Conservation (phyloP, 2,888 invertebrate genomes). For the Cantharis rufa region DNA sequence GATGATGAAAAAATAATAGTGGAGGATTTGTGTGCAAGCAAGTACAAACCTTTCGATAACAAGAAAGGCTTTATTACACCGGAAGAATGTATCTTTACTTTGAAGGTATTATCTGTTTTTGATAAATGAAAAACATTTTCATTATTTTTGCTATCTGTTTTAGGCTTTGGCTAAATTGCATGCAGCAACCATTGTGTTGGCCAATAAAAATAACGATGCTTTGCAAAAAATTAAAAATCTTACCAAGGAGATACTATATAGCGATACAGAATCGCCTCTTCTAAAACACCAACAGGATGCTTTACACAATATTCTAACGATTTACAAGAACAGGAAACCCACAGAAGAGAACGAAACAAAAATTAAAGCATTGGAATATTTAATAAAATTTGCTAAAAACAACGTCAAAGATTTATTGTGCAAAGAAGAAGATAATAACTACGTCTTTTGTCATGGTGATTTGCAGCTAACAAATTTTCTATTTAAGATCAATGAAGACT, state of each 20-base stretch:
- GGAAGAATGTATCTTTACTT: constrained; percentile 17
- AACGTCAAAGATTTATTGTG: background rate
- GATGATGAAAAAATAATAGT: constrained; percentile 20
- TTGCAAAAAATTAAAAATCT: background rate
- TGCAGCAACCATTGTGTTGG: constrained; percentile 34
- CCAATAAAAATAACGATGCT: constrained; percentile 15
- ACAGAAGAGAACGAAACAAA: background rate
- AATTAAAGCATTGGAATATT: background rate
- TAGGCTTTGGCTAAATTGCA: constrained; percentile 36
- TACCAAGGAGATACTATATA: constrained; percentile 11
- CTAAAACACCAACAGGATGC: background rate
- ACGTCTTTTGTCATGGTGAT: background rate
- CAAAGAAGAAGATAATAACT: background rate
- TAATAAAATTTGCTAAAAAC: background rate
- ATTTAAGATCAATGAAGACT: background rate
- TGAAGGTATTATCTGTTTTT: constrained; percentile 3
- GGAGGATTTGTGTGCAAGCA: constrained; percentile 27
- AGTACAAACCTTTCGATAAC: constrained; percentile 22
- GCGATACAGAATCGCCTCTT: background rate
- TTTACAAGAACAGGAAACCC: background rate
- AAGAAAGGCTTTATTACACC: constrained; percentile 12
- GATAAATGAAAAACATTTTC: no score
- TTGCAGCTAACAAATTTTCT: background rate
- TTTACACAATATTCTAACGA: background rate
- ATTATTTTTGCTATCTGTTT: no score